Conservation (phyloP, 2,113 vertebrate genomes). For the Petrocephalus zakoni region DNA sequence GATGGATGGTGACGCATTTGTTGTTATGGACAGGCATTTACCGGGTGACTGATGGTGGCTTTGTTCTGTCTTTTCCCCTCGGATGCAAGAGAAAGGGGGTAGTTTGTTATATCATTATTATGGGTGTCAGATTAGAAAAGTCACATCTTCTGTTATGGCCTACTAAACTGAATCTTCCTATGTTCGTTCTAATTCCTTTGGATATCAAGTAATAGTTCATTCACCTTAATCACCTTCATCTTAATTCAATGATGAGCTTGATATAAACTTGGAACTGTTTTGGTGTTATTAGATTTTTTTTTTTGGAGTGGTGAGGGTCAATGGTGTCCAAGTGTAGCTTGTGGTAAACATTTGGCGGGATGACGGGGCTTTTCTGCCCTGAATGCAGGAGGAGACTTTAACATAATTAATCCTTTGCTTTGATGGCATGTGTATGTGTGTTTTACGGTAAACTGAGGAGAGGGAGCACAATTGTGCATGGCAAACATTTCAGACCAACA, state of each 20-base stretch:
- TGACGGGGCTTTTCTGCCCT: neutral
- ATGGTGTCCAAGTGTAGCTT: neutral
- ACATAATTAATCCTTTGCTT: neutral
- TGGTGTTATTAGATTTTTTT: neutral
- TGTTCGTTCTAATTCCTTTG: neutral
- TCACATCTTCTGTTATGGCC: neutral
- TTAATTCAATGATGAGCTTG: neutral
- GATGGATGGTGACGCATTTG: slow-evolving; percentile 27
- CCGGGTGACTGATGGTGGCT: slow-evolving; percentile 15
- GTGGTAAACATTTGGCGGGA: neutral
- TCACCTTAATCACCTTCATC: neutral
- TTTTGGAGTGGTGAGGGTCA: neutral
- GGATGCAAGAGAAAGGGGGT: neutral
- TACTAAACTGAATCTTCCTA: neutral
- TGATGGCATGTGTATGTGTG: neutral
- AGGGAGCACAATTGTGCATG: neutral
- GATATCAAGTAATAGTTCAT: neutral
- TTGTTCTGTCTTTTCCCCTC: neutral
- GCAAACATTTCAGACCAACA: neutral
- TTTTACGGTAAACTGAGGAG: neutral
- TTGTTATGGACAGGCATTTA: slow-evolving; percentile 22
- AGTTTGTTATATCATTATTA: neutral
- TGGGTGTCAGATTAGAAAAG: neutral
- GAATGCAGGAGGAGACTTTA: neutral
- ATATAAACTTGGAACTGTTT: neutral